These are phyloP conservation scores for Neoscelio sp. DNA, from an alignment of 2,888 invertebrate species.

Conservation along the genomic window DNA sequence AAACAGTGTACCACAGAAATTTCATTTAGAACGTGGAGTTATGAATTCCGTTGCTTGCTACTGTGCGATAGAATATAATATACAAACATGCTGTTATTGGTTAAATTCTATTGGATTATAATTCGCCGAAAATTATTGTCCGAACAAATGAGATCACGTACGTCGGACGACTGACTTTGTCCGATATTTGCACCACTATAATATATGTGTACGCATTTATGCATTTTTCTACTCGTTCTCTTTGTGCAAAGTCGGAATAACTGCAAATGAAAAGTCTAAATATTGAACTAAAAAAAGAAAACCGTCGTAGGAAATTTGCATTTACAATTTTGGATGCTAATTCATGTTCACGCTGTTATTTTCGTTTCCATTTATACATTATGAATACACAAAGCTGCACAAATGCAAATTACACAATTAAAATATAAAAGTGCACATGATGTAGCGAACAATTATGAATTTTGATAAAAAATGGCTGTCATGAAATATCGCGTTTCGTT, in stretches of 20 bases:
- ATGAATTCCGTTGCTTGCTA: conserved; percentile 5
- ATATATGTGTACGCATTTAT: conserved; percentile 9
- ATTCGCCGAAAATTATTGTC: conserved; percentile 12
- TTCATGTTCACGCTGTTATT: conserved; percentile 29
- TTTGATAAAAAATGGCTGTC: too few species aligned
- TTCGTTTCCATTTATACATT: conserved; percentile 34
- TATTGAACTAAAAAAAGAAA: conserved; percentile 33
- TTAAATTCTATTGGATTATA: neutral
- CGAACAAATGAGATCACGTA: conserved; percentile 12
- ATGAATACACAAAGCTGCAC: conserved; percentile 13
- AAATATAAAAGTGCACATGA: conserved; percentile 5
- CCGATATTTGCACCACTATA: conserved; percentile 4
- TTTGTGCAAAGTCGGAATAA: neutral
- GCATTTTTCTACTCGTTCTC: conserved; percentile 7
- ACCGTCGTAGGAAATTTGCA: conserved; percentile 22
- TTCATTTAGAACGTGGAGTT: too few species aligned
- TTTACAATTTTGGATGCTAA: conserved; percentile 39
- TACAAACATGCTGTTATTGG: too few species aligned
- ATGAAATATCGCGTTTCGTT: neutral
- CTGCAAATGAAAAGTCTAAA: conserved; percentile 49
- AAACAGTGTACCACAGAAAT: conserved; percentile 13
- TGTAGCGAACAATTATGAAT: too few species aligned
- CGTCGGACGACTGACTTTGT: conserved; percentile 6
- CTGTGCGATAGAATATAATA: neutral
- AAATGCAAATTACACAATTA: conserved; percentile 22